Base-by-base conservation (phyloP, 2,113 vertebrate genomes). In the Malaclemys terrapin region DNA sequence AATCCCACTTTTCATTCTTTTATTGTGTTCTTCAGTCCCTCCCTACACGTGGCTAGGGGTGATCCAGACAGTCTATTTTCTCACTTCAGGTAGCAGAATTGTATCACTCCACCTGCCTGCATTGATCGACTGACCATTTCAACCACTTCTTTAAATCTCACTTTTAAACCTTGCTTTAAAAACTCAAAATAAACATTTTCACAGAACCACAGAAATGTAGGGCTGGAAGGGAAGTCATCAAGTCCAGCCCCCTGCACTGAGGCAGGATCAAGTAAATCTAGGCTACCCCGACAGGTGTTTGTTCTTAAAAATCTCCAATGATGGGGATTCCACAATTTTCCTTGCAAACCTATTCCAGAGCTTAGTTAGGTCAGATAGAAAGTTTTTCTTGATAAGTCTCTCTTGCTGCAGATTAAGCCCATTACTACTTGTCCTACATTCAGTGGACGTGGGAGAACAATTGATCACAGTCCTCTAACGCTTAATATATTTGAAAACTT, bases 21-120 rank as follows among this genome's bases (percentile, higher is more conserved):
- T 93, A 82, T 89, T 92, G 50, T 31, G 0, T 65, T 87, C 83
- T 91, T 94, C 92, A 84, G 57, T 75, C 75, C 94, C 91, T 94
- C 87, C 95, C 96, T 89, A 80, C 85, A 65, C 69, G 80, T 94
- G 94, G 93, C 84, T 93, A 90, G 86, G 89, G 95, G 87, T 50
- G 90, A 87, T 89, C 94, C 92, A 96, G 93, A 91, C 96, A 97
- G 79, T 78, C 84, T 87, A 50, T 69, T 31, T 78, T 84, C 80
- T 91, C 92, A 45, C 88, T 93, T 85, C 95, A 91, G 87, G 95
- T 24, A 97, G 75, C 90, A 92, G 31, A 81, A 91, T 35, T 91
- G 80, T 91, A 91, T 53, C 17, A 31, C 89, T 92, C 57, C 56
- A 80, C 94, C 47, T 82, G 88, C 47, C 5, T 83, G 49, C 85